Evolutionary conservation across 2,888 invertebrate species (phyloP).

Genomic region (Ectemnius continuus): DNA sequence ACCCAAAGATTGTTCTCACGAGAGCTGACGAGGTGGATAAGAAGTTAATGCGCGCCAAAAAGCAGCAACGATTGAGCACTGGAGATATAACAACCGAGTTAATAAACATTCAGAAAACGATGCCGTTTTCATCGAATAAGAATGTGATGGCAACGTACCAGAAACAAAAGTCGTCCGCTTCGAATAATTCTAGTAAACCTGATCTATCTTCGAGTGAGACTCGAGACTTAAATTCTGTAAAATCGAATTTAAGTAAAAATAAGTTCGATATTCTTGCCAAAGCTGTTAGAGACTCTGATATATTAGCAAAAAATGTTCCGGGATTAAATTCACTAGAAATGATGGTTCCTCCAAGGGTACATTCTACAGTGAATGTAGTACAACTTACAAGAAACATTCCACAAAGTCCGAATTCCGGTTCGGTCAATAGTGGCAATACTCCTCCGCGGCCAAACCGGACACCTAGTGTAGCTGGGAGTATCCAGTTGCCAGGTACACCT

Average conservation of each 20-base stretch:
- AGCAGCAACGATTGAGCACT: slow-evolving; percentile 66
- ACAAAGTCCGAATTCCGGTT: slow-evolving; percentile 72
- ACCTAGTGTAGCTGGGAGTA: slow-evolving; percentile 67
- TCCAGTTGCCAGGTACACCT: slow-evolving; percentile 75
- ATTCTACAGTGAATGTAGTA: slow-evolving; percentile 81
- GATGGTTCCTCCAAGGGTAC: slow-evolving; percentile 80
- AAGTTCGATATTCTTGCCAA: slow-evolving; percentile 71
- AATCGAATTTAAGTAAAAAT: slow-evolving; percentile 61
- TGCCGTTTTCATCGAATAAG: slow-evolving; percentile 69
- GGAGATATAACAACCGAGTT: slow-evolving; percentile 72
- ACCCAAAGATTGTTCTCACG: slow-evolving; percentile 77
- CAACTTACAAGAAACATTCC: slow-evolving; percentile 79
- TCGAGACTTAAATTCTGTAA: slow-evolving; percentile 51
- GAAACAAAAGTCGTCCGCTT: slow-evolving; percentile 63
- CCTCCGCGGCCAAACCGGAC: slow-evolving; percentile 71
- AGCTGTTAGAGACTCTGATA: slow-evolving; percentile 72
- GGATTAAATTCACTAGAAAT: slow-evolving; percentile 82
- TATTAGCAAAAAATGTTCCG: slow-evolving; percentile 79
- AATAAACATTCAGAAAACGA: slow-evolving; percentile 71
- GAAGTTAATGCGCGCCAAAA: slow-evolving; percentile 65
- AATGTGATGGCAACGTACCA: slow-evolving; percentile 65
- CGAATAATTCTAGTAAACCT: slow-evolving; percentile 37
- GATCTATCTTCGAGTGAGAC: slow-evolving; percentile 46
- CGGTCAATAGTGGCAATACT: slow-evolving; percentile 72
- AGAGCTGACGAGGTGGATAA: slow-evolving; percentile 72